Evolutionary conservation across 2,888 invertebrate genomes (phyloP), one percentile per base, ranked within the genome.

Genomic region (Aspidiotus destructor): DNA sequence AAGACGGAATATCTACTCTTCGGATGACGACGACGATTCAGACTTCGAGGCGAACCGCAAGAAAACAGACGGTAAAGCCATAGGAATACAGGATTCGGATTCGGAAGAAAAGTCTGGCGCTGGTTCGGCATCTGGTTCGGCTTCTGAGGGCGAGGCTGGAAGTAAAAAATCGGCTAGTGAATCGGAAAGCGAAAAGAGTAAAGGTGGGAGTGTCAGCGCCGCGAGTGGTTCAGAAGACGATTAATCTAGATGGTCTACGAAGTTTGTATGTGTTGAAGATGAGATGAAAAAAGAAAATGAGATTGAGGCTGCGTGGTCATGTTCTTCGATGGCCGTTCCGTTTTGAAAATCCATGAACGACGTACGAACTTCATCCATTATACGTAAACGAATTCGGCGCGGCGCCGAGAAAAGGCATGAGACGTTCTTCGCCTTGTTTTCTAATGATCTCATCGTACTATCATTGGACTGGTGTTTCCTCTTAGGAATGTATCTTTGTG

Each of bases 1-100:
- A 28, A 28, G 69, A 28, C 41, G 62, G 8, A 68, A 68, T 42
- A 69, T 69, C 13, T 69, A 69, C 28, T 62, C 69, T n/a, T 69
- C 69, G 15, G 68, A 68, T 53, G 69, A 69, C 40, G 62, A 62
- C 44, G 58, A 52, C 28, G 69, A 69, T 15, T 62, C 62, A n/a
- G 69, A 69, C 41, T 57, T 57, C 9, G 62, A 62, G 55, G 41
- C 69, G 8, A 62, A 61, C 52, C 62, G 62, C 13, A 68, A 68
- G n/a, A 52, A 61, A 44, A 42, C 40, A 11, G 44, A 55, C 1
- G 9, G 17, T n/a, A 10, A 61, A 61, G 8, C 8, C 2, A n/a
- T 8, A 61, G 42, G n/a, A 3, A 40, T 40, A 11, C 15, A 17
- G 40, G 48, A 61, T 42, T 61, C 42, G n/a, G 48, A 61, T n/a